Percentiles rank a stretch among this genome's conserved stretches.
Evolutionary conservation across 1,140 invertebrate species (phyloP).

Genomic region (Penaeus chinensis): DNA sequence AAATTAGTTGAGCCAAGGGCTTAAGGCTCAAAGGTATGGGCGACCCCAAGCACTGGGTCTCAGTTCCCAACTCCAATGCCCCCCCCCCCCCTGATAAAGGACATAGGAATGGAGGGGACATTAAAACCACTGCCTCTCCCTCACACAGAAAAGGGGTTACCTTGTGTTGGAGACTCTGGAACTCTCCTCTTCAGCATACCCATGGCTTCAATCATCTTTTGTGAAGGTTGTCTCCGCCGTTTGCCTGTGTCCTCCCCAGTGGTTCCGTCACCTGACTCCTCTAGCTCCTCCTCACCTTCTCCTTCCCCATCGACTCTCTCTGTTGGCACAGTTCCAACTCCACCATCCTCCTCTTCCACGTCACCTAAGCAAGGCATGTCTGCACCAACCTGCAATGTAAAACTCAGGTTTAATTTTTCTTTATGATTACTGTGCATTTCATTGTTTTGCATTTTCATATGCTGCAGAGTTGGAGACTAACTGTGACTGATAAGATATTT

Average conservation of each 20-base stretch:
- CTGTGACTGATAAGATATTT: too few relatives aligned
- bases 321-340: background rate
- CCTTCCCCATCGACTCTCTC: conserved; percentile 32
- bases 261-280: conserved; percentile 18
- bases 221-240: conserved; percentile 50
- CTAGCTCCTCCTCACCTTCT: conserved; percentile 37
- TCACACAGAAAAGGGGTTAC: background rate
- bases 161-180: conserved; percentile 54
- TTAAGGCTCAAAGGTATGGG: too few relatives aligned
- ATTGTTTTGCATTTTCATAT: too few relatives aligned
- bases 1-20: too few relatives aligned
- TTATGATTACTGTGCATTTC: too few relatives aligned
- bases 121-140: background rate
- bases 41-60: too few relatives aligned
- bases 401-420: background rate
- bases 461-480: too few relatives aligned
- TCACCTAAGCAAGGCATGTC: conserved; percentile 56
- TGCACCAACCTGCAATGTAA: conserved; percentile 41
- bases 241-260: conserved; percentile 49
- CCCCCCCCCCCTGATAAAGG: too few relatives aligned
- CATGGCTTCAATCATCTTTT: conserved; percentile 58
- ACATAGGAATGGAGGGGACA: background rate
- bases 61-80: too few relatives aligned
- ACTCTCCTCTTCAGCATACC: conserved; percentile 54
- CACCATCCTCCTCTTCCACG: conserved; percentile 38